Base-by-base conservation (phyloP, 2,888 invertebrate species). In the Chorisops tibialis region DNA sequence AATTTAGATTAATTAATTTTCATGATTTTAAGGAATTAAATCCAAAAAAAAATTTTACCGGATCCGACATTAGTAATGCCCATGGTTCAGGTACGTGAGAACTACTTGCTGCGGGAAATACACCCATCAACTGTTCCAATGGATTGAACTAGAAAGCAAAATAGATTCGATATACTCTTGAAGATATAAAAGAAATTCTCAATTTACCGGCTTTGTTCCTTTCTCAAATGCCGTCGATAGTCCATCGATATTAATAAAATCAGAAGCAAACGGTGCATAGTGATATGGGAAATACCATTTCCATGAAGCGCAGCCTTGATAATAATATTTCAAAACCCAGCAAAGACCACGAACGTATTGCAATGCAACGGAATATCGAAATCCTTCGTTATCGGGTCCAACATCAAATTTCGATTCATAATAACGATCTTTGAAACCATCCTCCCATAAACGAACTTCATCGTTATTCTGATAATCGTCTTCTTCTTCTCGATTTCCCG, bases 281-380 rank as follows among this genome's bases (percentile, higher is more conserved):
- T 99, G 99, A 79, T 96, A 99, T 0, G 99, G 99, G 79, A 95
- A 99, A 81, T 96, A 99, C 99, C 99, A 99, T 80, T 97, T 93
- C 99, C 99, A 99, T 16, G 94, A 95, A 37, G 96, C 93, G 80
- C 98, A 99, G 58, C 99, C 98, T 84, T 98, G 98, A 80, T 99
- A 99, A 80, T 99, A 99, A 80, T 98, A 99, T 69, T 92, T 87
- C 24, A 99, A 81, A 61, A 99, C 99, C 99, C 99, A 99, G 79
- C 96, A 96, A 52, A 99, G 82, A 0, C 99, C 99, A 56, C 91
- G 85, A 3, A 96, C 95, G 80, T 99, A 99, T 74, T 97, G 95
- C 51, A 91, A 81, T 2, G 94, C 96, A 41, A 99, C 96, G 70
- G 88, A 87, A 75, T 91, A 87, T 81, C 97, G 85, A 79, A 98